These are phyloP conservation scores for Cryptus viduatorius DNA, from an alignment of 2,888 invertebrate genomes.

Conservation along the genomic window DNA sequence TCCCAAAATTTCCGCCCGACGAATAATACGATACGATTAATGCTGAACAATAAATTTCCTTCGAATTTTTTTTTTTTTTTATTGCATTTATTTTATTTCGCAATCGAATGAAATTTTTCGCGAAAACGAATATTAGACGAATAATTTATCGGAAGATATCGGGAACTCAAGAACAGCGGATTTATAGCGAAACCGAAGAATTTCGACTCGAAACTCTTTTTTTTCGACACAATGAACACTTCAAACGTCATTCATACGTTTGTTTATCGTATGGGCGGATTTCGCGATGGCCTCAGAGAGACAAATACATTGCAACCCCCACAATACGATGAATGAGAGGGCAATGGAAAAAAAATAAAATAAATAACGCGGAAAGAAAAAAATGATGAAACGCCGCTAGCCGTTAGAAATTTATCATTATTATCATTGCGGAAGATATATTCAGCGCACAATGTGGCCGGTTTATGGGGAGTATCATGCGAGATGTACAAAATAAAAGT, in stretches of 20 bases:
- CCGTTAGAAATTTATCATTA: slow-evolving; percentile 58
- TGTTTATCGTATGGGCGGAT: slow-evolving; percentile 42
- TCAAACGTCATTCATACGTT: slow-evolving; percentile 3
- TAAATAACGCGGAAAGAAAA: background rate
- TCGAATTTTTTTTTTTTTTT: no score
- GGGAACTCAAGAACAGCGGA: background rate
- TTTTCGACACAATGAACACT: slow-evolving; percentile 32
- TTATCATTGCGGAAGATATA: slow-evolving; percentile 60
- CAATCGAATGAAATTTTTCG: no score
- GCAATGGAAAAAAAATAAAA: slow-evolving; percentile 5
- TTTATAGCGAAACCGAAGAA: slow-evolving; percentile 26
- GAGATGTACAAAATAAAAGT: slow-evolving; percentile 57
- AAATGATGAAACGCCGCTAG: slow-evolving; percentile 48
- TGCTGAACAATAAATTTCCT: no score
- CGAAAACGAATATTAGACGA: no score
- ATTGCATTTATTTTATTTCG: no score
- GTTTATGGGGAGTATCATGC: slow-evolving; percentile 27
- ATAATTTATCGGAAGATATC: no score
- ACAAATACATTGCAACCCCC: background rate
- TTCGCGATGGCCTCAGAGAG: slow-evolving; percentile 23
- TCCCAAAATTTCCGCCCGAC: no score
- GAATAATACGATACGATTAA: no score
- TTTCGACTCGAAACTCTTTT: slow-evolving; percentile 53
- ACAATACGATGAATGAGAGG: background rate
- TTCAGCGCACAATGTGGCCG: background rate